Evolutionary conservation across 2,888 invertebrate species (phyloP).

Genomic region (Andrena bicolor): DNA sequence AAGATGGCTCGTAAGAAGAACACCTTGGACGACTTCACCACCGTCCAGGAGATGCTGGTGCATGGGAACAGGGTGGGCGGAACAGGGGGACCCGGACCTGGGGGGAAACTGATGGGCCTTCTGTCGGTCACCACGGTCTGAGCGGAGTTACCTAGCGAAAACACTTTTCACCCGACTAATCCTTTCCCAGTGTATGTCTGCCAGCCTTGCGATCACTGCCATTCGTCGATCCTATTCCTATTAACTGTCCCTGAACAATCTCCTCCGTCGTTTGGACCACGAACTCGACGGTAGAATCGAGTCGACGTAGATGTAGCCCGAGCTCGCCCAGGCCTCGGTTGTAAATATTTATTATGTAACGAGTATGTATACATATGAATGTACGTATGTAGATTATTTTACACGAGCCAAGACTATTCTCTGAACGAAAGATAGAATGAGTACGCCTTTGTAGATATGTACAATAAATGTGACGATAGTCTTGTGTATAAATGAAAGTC

Average conservation of each 20-base stretch:
- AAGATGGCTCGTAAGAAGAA: conserved; percentile 85
- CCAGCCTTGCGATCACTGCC: conserved; percentile 21
- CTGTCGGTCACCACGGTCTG: conserved; percentile 87
- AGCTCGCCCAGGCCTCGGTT: conserved; percentile 20
- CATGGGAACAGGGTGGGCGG: conserved; percentile 85
- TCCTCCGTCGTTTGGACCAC: background rate
- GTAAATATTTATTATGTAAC: conserved; percentile 57
- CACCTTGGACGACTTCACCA: conserved; percentile 86
- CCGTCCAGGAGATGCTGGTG: conserved; percentile 87
- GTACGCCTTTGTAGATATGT: conserved; percentile 78
- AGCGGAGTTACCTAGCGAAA: conserved; percentile 47
- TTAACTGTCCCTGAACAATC: background rate
- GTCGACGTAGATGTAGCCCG: conserved; percentile 12
- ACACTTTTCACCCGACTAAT: background rate
- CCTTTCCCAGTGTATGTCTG: conserved; percentile 15
- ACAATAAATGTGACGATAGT: conserved; percentile 71
- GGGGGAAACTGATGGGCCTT: conserved; percentile 87
- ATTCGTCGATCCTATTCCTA: conserved; percentile 9
- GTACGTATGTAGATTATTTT: conserved; percentile 71
- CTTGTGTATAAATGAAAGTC: conserved; percentile 28
- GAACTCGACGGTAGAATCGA: background rate
- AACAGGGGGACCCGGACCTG: conserved; percentile 81
- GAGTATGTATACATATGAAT: conserved; percentile 50
- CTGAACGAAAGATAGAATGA: conserved; percentile 54
- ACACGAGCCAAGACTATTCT: conserved; percentile 63